Evolutionary conservation across 2,113 vertebrate genomes (phyloP).

Genomic region (Ochotona princeps): DNA sequence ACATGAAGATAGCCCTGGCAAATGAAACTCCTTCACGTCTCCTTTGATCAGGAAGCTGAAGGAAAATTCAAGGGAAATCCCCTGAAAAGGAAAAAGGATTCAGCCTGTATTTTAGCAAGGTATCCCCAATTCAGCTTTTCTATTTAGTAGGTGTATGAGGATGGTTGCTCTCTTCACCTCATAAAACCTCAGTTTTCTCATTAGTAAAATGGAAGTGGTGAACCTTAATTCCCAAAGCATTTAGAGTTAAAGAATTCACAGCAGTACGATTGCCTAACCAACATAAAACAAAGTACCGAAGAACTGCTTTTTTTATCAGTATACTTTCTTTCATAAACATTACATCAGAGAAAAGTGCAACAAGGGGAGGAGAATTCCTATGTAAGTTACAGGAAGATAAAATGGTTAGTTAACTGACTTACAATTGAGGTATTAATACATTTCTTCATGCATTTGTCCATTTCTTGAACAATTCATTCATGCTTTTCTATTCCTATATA

Average conservation of each 20-base stretch:
- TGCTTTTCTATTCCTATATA: constrained; percentile 16
- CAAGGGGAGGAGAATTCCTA: background rate
- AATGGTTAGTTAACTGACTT: background rate
- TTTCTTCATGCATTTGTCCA: background rate
- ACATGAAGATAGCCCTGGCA: background rate
- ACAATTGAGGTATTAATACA: background rate
- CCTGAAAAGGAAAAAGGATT: background rate
- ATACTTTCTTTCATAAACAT: constrained; percentile 11
- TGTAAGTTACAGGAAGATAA: background rate
- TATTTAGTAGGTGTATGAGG: background rate
- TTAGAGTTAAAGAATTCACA: background rate
- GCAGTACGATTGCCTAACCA: background rate
- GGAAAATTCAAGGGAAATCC: background rate
- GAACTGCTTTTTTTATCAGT: background rate
- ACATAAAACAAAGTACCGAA: background rate
- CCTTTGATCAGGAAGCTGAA: constrained; percentile 8
- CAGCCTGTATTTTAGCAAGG: background rate
- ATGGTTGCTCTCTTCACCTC: background rate
- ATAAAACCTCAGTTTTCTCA: background rate
- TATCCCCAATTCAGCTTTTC: background rate
- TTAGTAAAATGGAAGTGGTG: background rate
- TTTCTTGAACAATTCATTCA: background rate
- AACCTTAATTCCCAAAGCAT: background rate
- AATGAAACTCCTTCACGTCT: background rate
- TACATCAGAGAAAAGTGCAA: background rate